Conservation (phyloP, 2,888 invertebrate genomes). For the Rapana venosa region DNA sequence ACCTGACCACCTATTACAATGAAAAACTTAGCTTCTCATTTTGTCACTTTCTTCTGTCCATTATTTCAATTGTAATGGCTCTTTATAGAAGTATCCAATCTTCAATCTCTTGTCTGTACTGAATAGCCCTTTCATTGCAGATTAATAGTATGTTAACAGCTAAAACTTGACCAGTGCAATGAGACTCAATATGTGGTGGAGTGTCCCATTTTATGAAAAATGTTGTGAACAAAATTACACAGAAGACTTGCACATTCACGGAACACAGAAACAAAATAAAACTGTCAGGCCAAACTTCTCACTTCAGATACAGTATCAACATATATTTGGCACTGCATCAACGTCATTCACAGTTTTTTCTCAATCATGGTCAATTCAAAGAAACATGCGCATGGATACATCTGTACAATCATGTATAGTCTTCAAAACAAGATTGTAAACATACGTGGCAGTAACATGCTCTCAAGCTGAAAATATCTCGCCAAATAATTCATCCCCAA, state of each 20-base stretch:
- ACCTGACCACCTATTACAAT: too few species aligned
- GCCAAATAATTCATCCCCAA: neutral
- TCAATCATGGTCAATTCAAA: neutral
- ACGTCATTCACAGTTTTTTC: neutral
- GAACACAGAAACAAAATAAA: neutral
- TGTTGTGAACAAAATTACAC: neutral
- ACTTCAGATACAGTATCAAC: constrained; percentile 15
- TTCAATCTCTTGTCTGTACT: too few species aligned
- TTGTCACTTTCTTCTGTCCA: too few species aligned
- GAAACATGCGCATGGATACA: neutral
- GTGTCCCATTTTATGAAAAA: too few species aligned
- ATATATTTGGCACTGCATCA: constrained; percentile 26
- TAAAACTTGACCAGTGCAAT: too few species aligned
- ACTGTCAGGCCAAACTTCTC: neutral
- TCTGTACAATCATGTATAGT: neutral
- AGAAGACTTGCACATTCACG: neutral
- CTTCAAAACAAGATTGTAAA: neutral
- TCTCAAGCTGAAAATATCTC: neutral
- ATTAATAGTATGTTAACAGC: too few species aligned
- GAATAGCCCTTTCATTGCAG: too few species aligned
- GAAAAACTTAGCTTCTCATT: too few species aligned
- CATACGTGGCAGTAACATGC: neutral
- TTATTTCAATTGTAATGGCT: too few species aligned
- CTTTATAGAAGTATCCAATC: too few species aligned
- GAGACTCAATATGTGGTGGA: too few species aligned